Evolutionary conservation across 2,888 invertebrate species (phyloP), one percentile per base, ranked within the genome.

Genomic region (Synanthedon andrenaeformis): DNA sequence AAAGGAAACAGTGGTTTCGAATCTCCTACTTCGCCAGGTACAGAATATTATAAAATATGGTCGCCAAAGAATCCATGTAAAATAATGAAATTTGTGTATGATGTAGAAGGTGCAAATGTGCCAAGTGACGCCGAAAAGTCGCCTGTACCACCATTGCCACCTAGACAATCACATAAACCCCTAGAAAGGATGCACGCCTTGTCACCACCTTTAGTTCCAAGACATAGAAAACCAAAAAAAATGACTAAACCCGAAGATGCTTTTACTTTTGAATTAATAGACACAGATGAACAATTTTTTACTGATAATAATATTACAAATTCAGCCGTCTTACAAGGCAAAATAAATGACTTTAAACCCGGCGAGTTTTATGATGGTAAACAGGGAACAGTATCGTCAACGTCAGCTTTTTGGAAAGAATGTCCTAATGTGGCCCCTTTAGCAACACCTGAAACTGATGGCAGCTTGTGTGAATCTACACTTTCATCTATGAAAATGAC

Each of bases 231-330:
- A 77, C 91, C 92, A 58, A 92, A 91, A 74, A 90, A 89, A 66
- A 74, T 89, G 55, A 78, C 87, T 50, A 88, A 89, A 58, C 91
- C 91, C 49, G 94, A 94, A 72, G 95, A 95, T 72, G 91, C 93
- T 51, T 95, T 95, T 71, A 92, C 92, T 61, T 95, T 95, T 73
- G 95, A 95, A 75, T 90, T 95, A 55, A 92, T 95, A 57, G 95
- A 95, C 67, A 94, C 92, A 11, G 95, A 95, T 69, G 95, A 95
- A 70, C 89, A 89, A 58, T 87, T 84, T 65, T 85, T 85, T 63
- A 85, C 86, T 2, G 88, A 88, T 59, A 87, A 85, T 61, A 83
- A 85, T 59, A 86, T 86, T 56, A 76, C 79, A n/a, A 84, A 82
- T 60, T 85, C 84, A 28, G 77, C 82, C 35, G 74, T 67, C 23